Evolutionary conservation across 1,140 invertebrate species (phyloP).

Genomic region (Drosophila nigromelanica): DNA sequence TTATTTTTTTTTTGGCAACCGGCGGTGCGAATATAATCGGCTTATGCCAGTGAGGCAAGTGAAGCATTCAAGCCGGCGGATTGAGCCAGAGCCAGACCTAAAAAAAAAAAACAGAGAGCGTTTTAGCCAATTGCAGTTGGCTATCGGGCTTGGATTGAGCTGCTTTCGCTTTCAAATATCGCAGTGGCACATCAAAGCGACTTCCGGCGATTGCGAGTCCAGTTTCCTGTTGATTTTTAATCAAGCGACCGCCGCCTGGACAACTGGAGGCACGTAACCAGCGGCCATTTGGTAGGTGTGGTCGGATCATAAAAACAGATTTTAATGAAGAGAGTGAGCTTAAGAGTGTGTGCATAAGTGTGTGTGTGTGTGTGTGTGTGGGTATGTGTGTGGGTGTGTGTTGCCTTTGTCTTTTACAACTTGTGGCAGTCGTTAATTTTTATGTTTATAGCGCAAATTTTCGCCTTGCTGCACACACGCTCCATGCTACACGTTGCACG

Average conservation of each 20-base stretch:
- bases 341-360: conserved; percentile 24
- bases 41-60: conserved; percentile 44
- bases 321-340: conserved; percentile 64
- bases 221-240: conserved; percentile 73
- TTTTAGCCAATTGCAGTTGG: conserved; percentile 25
- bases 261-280: conserved; percentile 42
- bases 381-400: background rate
- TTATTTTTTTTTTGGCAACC: conserved; percentile 6
- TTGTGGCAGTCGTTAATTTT: conserved; percentile 82
- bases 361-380: conserved; percentile 2
- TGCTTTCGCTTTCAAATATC: background rate
- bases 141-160: background rate
- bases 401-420: conserved; percentile 77
- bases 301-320: conserved; percentile 74
- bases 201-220: conserved; percentile 33
- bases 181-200: conserved; percentile 5
- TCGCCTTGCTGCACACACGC: conserved; percentile 77
- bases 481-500: conserved; percentile 8
- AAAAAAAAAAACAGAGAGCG: background rate
- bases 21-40: conserved; percentile 59
- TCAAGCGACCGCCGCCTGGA: conserved; percentile 40
- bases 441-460: conserved; percentile 81
- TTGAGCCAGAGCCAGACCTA: background rate
- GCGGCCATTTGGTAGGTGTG: conserved; percentile 56
- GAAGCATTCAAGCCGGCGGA: conserved; percentile 34